Evolutionary conservation across 2,888 invertebrate genomes (phyloP), one percentile per base, ranked within the genome.

Genomic region (Synanthedon andrenaeformis): DNA sequence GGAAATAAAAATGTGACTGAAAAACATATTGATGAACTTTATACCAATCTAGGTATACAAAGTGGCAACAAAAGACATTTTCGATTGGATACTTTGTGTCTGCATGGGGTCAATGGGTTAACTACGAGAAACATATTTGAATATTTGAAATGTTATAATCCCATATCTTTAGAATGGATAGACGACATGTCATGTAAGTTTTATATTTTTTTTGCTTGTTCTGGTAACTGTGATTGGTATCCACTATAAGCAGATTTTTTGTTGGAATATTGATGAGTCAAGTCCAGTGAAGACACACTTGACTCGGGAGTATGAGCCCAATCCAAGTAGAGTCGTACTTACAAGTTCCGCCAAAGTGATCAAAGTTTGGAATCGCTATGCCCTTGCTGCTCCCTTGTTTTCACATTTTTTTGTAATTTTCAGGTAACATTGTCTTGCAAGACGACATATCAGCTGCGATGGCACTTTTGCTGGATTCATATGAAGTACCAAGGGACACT

Each of bases 151-250:
- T 92, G 92, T 61, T 94, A 92, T 74, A 91, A 91, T 53, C 94
- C 96, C n/a, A 82, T 91, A 11, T 91, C 91, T 10, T 88, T 96
- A 52, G 95, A 96, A 79, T 95, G 94, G 94, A 90, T 95, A 56
- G 92, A 93, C 81, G 92, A 94, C 69, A 82, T 89, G 61, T 92
- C 93, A 64, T 96, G 95, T 92, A 83, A 88, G 90, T 79, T 58
- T 19, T 48, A 42, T 11, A 54, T 48, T 23, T 57, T 50, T 60
- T 49, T 48, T n/a, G 4, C 41, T 17, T 11, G 10, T 48, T 51
- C 6, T 35, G 10, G 35, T 12, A 23, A 10, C 10, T 35, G 10
- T 0, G 6, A n/a, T 10, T 49, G 0, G 19, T 49, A 23, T 12
- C 5, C 12, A 14, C 12, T 0, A 51, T 51, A 17, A 17, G 12